phyloP scores from a whole-genome alignment of 2,113 vertebrate genomes.

The Myocastor coypus region DNA sequence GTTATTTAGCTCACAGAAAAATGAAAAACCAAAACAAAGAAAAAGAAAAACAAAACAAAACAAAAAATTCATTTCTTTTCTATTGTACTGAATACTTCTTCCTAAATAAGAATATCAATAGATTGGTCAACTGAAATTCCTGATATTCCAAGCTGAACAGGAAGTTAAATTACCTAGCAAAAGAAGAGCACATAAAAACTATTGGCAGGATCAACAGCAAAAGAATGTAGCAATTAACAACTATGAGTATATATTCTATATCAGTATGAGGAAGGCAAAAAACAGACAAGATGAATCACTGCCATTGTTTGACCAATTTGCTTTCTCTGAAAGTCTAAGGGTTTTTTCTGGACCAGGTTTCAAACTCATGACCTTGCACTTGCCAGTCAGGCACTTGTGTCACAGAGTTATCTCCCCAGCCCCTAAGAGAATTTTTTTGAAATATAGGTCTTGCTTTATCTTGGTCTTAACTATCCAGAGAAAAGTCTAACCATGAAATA shows the following conservation, averaged over 20 bases:
- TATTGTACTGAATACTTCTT: neutral
- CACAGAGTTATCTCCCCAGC: too few species aligned
- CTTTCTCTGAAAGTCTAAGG: too few species aligned
- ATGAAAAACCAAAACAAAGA: neutral
- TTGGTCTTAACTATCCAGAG: too few species aligned
- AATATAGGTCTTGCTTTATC: too few species aligned
- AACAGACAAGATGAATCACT: too few species aligned
- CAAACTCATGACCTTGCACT: too few species aligned
- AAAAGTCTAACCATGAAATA: too few species aligned
- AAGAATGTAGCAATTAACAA: neutral
- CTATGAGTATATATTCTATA: neutral
- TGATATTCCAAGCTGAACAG: neutral
- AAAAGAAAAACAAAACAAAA: neutral
- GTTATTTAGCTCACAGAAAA: neutral
- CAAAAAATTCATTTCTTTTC: neutral
- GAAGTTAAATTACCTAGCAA: neutral
- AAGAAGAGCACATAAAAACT: neutral
- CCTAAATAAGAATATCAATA: neutral
- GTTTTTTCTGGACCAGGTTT: too few species aligned
- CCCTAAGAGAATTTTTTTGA: too few species aligned
- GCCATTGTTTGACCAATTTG: too few species aligned
- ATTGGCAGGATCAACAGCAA: neutral
- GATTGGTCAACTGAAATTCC: neutral
- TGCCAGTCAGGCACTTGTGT: too few species aligned
- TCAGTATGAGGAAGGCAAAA: neutral